Evolutionary conservation across 2,888 invertebrate genomes (phyloP).

Genomic region (Eurytoma adleriae): DNA sequence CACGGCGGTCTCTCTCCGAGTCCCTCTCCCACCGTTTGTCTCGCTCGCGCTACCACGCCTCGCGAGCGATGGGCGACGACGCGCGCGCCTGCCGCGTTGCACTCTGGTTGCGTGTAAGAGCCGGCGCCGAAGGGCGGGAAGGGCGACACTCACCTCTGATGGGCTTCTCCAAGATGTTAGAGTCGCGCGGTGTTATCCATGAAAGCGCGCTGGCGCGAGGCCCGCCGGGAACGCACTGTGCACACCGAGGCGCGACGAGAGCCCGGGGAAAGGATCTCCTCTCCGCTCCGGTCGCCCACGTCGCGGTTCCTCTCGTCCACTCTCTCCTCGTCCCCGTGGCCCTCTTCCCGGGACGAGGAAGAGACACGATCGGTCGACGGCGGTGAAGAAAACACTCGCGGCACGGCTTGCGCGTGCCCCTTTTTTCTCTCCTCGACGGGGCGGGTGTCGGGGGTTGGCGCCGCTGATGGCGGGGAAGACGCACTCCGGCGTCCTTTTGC

Average conservation of each 20-base stretch:
- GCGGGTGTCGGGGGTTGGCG: not conserved
- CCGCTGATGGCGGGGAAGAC: not conserved
- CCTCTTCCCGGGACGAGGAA: not conserved
- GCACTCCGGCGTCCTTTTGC: conserved; percentile 23
- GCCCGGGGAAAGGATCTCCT: not conserved
- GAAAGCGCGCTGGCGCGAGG: conserved; percentile 37
- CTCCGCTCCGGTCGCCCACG: not conserved
- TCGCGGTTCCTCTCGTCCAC: not conserved
- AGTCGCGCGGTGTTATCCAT: conserved; percentile 38
- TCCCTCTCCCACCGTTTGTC: not conserved
- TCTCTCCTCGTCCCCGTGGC: not conserved
- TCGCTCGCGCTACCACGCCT: conserved; percentile 6
- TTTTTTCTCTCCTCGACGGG: not conserved
- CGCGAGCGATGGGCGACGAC: not conserved
- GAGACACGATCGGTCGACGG: not conserved
- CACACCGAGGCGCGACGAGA: not conserved
- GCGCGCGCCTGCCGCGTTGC: not conserved
- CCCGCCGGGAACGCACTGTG: not conserved
- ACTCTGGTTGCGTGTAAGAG: not conserved
- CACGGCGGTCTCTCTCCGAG: not conserved
- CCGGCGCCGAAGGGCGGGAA: not conserved
- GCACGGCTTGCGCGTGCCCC: not conserved
- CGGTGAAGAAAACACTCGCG: not conserved
- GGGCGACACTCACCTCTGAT: conserved; percentile 32
- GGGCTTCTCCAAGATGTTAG: conserved; percentile 47